A percentile compares a stretch with the other conserved stretches of the same genome.
Conservation (phyloP, 2,888 invertebrate species). For the Drosophila pseudotalamancana region DNA sequence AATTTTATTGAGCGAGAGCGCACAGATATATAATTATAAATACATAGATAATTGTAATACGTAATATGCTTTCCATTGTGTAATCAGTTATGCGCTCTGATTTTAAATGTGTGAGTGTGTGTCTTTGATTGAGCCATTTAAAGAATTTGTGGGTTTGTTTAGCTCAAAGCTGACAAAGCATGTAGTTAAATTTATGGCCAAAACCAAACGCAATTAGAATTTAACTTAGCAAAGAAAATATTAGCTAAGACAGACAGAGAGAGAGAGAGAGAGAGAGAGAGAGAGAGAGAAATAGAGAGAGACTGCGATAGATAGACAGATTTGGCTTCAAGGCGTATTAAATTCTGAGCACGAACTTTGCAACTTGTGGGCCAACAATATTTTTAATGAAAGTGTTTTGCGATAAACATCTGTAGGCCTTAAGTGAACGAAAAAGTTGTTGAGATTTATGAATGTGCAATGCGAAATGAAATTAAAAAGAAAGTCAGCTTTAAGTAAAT, state of each 20-base stretch:
- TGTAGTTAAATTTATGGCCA: conserved; percentile 18
- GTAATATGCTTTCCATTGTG: conserved; percentile 28
- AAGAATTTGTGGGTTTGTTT: conserved; percentile 12
- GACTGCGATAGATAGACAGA: background rate
- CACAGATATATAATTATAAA: conserved; percentile 30
- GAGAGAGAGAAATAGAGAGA: background rate
- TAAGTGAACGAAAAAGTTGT: background rate
- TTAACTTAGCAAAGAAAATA: conserved; percentile 13
- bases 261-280: too few relatives aligned
- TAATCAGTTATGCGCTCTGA: conserved; percentile 32
- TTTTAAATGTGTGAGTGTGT: background rate
- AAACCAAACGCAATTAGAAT: conserved; percentile 23
- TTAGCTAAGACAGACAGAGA: background rate
- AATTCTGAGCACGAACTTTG: too few relatives aligned
- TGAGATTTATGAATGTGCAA: too few relatives aligned
- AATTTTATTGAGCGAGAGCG: conserved; percentile 41
- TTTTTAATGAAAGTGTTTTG: conserved; percentile 53
- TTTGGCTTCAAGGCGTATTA: too few relatives aligned
- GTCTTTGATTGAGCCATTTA: conserved; percentile 45
- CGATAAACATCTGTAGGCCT: conserved; percentile 24
- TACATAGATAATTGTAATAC: conserved; percentile 33
- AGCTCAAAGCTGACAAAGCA: conserved; percentile 16
- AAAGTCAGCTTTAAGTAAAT: too few relatives aligned
- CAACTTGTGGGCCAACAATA: too few relatives aligned
- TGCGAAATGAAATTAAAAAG: too few relatives aligned